Evolutionary conservation across 2,888 invertebrate genomes (phyloP), one percentile per base, ranked within the genome.

Genomic region (Uloborus plumipes): DNA sequence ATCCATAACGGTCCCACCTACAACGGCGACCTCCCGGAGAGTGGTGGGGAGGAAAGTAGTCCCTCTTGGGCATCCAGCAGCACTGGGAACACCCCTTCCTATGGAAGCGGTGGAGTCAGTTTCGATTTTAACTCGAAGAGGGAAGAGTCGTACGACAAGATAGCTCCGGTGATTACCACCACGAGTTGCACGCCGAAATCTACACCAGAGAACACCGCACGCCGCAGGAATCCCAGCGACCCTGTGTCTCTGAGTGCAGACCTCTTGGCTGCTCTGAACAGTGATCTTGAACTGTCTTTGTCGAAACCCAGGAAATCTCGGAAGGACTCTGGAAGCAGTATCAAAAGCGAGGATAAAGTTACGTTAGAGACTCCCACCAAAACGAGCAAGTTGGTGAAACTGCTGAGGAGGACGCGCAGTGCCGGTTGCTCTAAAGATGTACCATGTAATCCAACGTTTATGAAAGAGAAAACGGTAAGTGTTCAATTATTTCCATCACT

Each of bases 351-450:
- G 22, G 50, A 55, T 18, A 66, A 61, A 14, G 18, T 65, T 15
- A 53, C 73, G 14, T 59, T 72, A 14, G 77, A 74, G 0, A 75
- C 79, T 1, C 71, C 70, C 3, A 80, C 55, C 64, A 74, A 84
- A 22, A 84, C 84, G 14, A 75, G 83, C n/a, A 82, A 81, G 20
- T 53, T 85, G 26, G 84, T 84, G 22, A 84, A 85, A 59, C 65
- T 86, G 59, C 55, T 86, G 47, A 61, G 86, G 59, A 70, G 86
- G 49, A 86, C 86, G 1, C 86, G 86, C 53, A 84, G 84, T 61
- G 88, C 88, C 6, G 89, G 89, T 22, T 88, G 88, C 85, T 88
- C 88, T 26, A 88, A 88, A 78, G 89, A 89, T 75, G 87, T 89
- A 3, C 88, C 89, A 4, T 87, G 88, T 0, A 88, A 89, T 86